Base-by-base conservation (phyloP, 2,113 vertebrate genomes). In the Podarcis cretensis region DNA sequence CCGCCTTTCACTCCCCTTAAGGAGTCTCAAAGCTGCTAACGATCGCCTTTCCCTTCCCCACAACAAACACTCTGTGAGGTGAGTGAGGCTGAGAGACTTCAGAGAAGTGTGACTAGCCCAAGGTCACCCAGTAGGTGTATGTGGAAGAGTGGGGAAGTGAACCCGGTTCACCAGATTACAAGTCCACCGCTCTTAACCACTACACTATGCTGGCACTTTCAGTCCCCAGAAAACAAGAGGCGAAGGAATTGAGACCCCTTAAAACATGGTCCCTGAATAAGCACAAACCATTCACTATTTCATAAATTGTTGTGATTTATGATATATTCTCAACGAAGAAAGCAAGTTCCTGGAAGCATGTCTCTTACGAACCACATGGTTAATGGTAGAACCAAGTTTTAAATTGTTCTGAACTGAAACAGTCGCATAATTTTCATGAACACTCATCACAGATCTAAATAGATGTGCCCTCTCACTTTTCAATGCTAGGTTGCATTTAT, bases 311-410 rank as follows among this genome's bases (percentile, higher is more conserved):
- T 92, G 54, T 81, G 40, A 54, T 54, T 27, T 87, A 69, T 30
- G 94, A 86, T 82, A 80, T 95, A 94, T 85, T 92, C 48, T 90
- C 94, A 37, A 89, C 89, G 85, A 91, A 40, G 40, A 68, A 92
- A 89, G 90, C 76, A 87, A 94, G 84, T 16, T 3, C 23, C 69
- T 91, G 91, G 90, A 91, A 91, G 25, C 20, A 83, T 81, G 77
- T 76, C 14, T 92, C n/a, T 91, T 94, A 65, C 48, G 43, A 7
- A 43, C 48, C 0, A 18, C 16, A 91, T 92, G 77, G 43, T 85
- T 85, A 59, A 85, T 48, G 89, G 89, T 79, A 82, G 92, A 92
- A 90, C 6, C 83, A 80, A 20, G 81, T 91, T 92, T 85, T 86
- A 80, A 94, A 95, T 10, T 93, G 89, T 85, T 16, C 37, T 93